phyloP scores from a whole-genome alignment of 2,888 invertebrate species.

The Ophioninae sp. region DNA sequence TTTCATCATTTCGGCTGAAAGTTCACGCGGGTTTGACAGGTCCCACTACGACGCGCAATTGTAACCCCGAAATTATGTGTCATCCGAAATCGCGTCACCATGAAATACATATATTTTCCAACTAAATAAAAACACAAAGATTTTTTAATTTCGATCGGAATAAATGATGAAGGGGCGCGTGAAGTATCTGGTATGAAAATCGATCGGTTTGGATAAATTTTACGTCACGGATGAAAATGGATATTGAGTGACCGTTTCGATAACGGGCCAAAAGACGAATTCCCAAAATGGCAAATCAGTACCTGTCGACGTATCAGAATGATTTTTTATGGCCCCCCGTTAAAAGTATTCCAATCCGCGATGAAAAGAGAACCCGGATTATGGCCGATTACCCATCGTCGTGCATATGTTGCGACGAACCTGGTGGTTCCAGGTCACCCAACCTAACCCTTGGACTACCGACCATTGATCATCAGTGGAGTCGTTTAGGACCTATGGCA shows the following conservation, averaged over 20 bases:
- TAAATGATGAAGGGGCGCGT: conserved; percentile 14
- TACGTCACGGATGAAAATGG: background rate
- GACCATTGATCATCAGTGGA: conserved; percentile 77
- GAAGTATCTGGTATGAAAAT: background rate
- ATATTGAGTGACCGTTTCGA: background rate
- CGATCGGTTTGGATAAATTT: conserved; percentile 3
- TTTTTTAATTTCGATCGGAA: too few relatives aligned
- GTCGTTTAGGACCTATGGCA: conserved; percentile 83
- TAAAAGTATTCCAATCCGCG: conserved; percentile 64
- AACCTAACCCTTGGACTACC: conserved; percentile 30
- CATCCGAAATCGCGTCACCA: conserved; percentile 20
- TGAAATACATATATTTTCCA: background rate
- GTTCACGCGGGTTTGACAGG: conserved; percentile 32
- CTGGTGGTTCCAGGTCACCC: conserved; percentile 32
- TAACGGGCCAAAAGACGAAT: background rate
- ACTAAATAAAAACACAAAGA: too few relatives aligned
- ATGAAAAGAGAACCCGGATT: conserved; percentile 8
- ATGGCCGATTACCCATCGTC: background rate
- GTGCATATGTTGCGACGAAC: conserved; percentile 62
- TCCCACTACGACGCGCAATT: conserved; percentile 12
- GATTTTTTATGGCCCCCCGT: conserved; percentile 85
- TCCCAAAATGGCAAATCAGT: conserved; percentile 82
- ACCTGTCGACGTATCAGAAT: conserved; percentile 84
- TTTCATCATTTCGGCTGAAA: conserved; percentile 35
- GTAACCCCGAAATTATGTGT: conserved; percentile 40